Evolutionary conservation across 2,888 invertebrate genomes (phyloP).

Genomic region (Calephelis perditalis): DNA sequence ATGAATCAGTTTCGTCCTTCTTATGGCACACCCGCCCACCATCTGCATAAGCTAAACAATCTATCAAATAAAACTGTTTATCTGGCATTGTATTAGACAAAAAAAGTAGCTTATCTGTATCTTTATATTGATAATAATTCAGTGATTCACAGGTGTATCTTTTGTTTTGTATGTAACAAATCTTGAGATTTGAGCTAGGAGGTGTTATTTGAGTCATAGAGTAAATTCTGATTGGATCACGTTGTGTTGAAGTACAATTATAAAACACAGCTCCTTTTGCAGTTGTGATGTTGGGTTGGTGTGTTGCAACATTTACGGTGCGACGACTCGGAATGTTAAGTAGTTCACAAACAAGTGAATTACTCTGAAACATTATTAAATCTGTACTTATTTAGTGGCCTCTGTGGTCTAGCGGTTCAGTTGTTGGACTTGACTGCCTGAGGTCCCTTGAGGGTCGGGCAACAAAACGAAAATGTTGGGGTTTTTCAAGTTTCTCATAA

Average conservation of each 20-base stretch:
- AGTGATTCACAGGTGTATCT: constrained; percentile 48
- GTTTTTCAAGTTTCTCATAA: too few relatives aligned
- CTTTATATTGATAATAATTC: constrained; percentile 54
- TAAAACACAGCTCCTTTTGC: constrained; percentile 41
- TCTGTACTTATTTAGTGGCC: too few relatives aligned
- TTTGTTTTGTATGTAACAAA: constrained; percentile 41
- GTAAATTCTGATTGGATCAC: constrained; percentile 39
- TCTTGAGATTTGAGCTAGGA: constrained; percentile 39
- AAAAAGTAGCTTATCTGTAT: constrained; percentile 57
- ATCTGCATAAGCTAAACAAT: constrained; percentile 58
- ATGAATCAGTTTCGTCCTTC: constrained; percentile 42
- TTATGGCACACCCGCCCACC: constrained; percentile 57
- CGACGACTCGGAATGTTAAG: constrained; percentile 36
- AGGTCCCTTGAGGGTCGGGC: too few relatives aligned
- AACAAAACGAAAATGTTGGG: too few relatives aligned
- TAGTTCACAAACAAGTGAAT: constrained; percentile 43
- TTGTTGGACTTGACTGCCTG: too few relatives aligned
- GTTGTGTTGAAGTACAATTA: constrained; percentile 47
- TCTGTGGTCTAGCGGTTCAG: not conserved
- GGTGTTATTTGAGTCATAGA: constrained; percentile 51
- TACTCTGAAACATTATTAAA: constrained; percentile 45
- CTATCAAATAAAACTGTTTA: constrained; percentile 55
- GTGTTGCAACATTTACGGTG: constrained; percentile 42
- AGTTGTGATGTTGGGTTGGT: constrained; percentile 62
- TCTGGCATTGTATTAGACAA: constrained; percentile 44